Percentiles rank a stretch among this genome's conserved stretches.
Conservation (phyloP, 1,140 invertebrate species). For the Drosophila ironensis region DNA sequence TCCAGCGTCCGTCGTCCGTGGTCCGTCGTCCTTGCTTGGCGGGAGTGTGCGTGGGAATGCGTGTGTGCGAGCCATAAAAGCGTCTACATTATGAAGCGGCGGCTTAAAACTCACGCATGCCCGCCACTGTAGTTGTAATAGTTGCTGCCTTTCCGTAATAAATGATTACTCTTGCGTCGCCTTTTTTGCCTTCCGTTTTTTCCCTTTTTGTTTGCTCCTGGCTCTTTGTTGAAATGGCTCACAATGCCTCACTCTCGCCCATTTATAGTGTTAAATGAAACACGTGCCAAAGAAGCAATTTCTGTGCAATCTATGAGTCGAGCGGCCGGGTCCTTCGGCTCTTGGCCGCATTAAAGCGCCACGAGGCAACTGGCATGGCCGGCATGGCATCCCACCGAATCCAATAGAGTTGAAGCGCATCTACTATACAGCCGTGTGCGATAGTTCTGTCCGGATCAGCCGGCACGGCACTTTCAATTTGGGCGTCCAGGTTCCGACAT, state of each 20-base stretch:
- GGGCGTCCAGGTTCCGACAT: slow-evolving; percentile 46
- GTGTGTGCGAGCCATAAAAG: slow-evolving; percentile 63
- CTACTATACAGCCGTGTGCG: slow-evolving; percentile 9
- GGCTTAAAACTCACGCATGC: slow-evolving; percentile 71
- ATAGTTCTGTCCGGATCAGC: slow-evolving; percentile 13
- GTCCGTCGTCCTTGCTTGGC: slow-evolving; percentile 56
- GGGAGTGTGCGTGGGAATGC: slow-evolving; percentile 15
- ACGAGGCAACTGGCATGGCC: slow-evolving; percentile 25
- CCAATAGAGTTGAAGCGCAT: too few species aligned
- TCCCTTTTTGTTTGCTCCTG: neutral
- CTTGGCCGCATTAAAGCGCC: slow-evolving; percentile 56
- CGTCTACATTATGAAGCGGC: slow-evolving; percentile 61
- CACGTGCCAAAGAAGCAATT: slow-evolving; percentile 78
- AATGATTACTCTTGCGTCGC: slow-evolving; percentile 50
- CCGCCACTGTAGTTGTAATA: slow-evolving; percentile 27
- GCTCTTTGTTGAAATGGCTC: slow-evolving; percentile 29
- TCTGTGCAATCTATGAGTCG: slow-evolving; percentile 67
- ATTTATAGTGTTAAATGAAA: slow-evolving; percentile 76
- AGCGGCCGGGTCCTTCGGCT: slow-evolving; percentile 38
- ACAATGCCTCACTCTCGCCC: slow-evolving; percentile 58
- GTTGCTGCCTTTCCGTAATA: slow-evolving; percentile 49
- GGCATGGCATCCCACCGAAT: slow-evolving; percentile 24
- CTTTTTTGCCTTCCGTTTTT: neutral
- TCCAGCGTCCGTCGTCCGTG: too few species aligned
- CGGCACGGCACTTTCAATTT: slow-evolving; percentile 60